Evolutionary conservation across 2,797 vertebrate species (phyloP).

Genomic region (Psittacula derbiana): DNA sequence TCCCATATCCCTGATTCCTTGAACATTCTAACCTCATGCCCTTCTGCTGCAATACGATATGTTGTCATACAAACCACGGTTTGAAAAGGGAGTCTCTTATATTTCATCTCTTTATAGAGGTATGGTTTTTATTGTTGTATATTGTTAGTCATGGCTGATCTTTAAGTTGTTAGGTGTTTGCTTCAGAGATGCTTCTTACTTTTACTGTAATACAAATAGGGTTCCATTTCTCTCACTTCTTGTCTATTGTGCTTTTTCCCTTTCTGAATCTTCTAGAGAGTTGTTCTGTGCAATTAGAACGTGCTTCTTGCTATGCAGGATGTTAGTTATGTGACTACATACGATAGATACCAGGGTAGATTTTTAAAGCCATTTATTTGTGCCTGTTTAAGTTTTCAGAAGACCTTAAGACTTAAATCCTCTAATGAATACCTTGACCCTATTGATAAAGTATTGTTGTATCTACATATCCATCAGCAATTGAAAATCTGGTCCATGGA

Average conservation of each 20-base stretch:
- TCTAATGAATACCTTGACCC: not conserved
- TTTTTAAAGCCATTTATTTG: not conserved
- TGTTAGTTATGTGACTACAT: not conserved
- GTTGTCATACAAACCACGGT: not conserved
- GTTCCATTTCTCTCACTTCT: not conserved
- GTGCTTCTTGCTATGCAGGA: not conserved
- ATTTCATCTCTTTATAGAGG: not conserved
- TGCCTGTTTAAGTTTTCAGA: not conserved
- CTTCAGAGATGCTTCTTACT: not conserved
- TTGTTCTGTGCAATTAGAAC: not conserved
- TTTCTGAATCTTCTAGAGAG: not conserved
- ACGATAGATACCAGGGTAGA: not conserved
- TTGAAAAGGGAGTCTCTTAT: not conserved
- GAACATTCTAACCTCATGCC: not conserved
- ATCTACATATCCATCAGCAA: not conserved
- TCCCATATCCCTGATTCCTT: not conserved
- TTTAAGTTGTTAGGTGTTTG: not conserved
- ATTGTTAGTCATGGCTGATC: not conserved
- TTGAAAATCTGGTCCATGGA: not conserved
- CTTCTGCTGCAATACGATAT: not conserved
- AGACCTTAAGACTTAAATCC: not conserved
- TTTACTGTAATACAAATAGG: not conserved
- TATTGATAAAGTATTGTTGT: not conserved
- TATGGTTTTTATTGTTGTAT: not conserved
- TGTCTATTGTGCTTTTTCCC: not conserved